phyloP scores from a whole-genome alignment of 2,888 invertebrate species.

The Scrobipalpa costella region DNA sequence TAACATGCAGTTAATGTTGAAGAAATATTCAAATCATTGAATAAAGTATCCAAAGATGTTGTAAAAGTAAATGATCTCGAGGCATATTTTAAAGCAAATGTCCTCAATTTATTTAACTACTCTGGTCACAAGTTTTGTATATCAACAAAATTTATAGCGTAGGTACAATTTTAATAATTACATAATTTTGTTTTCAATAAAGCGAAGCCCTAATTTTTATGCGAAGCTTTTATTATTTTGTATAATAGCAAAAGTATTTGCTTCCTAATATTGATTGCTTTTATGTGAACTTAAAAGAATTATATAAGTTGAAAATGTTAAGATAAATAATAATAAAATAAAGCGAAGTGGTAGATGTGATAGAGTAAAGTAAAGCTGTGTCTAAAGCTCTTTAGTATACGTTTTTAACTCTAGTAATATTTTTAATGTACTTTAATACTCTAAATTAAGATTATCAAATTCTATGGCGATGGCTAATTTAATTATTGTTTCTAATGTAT shows the following conservation, averaged over 20 bases:
- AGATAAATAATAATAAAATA: slow-evolving; percentile 37
- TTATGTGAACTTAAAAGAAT: slow-evolving; percentile 29
- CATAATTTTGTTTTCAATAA: slow-evolving; percentile 44
- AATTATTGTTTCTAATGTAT: slow-evolving; percentile 22
- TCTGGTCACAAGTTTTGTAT: slow-evolving; percentile 41
- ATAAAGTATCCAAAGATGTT: no score
- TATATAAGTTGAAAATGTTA: slow-evolving; percentile 39
- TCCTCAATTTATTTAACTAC: no score
- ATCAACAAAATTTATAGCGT: slow-evolving; percentile 34
- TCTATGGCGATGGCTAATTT: slow-evolving; percentile 1
- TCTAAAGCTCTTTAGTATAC: slow-evolving; percentile 2
- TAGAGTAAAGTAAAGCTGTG: slow-evolving; percentile 31
- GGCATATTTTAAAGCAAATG: no score
- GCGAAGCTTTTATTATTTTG: slow-evolving; percentile 25
- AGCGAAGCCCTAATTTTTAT: slow-evolving; percentile 50
- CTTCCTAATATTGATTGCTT: slow-evolving; percentile 2
- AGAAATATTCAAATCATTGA: neutral
- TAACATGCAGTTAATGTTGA: neutral
- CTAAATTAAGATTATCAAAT: neutral
- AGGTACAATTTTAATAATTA: slow-evolving; percentile 32
- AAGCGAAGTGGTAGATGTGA: slow-evolving; percentile 26
- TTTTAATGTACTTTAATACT: slow-evolving; percentile 10
- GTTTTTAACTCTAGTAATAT: slow-evolving; percentile 10
- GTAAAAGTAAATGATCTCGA: no score
- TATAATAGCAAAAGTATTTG: slow-evolving; percentile 14